Base-by-base conservation (phyloP, 1,140 invertebrate species). In the Leucophenga varia region DNA sequence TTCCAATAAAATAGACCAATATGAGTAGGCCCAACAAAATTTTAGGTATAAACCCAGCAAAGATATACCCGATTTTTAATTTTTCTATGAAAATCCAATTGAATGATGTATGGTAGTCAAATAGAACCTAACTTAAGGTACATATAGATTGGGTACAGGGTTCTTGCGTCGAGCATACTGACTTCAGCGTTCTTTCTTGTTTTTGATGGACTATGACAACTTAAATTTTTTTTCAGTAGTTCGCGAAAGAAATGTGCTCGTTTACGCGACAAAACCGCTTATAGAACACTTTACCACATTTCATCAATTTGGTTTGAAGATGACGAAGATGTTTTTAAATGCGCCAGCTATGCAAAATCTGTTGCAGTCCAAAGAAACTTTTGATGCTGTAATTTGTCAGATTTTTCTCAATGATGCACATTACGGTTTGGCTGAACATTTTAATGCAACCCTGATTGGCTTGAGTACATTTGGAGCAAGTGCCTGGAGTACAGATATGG, bases 391-490 rank as follows among this genome's bases (percentile, higher is more conserved):
- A 6, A 70, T 76, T 20, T 41, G 40, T 13, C 74, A 76, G 49
- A 52, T 72, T 13, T 76, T 76, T 25, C 51, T 73, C 0, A 59
- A 61, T n/a, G 74, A 75, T 41, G 64, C 72, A 0, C 49, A 60
- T 1, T 59, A 64, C 12, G 74, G 73, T 7, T 14, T 76, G 3
- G 71, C 59, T 1, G 59, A 74, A 14, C 58, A 69, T 17, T 75
- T 72, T 13, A 64, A 72, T 22, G 72, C 69, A 1, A 64, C 72
- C 0, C 52, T 75, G 1, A 73, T 76, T n/a, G 71, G 61, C 7
- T 7, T 75, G 1, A 54, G 65, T 10, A 67, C 74, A 1, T 72
- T 74, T 41, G 74, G 72, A 0, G 64, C 69, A 17, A 61, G 57
- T 5, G 55, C 54, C 25, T 74, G 61, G 64, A 61, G 59, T 13